Percentiles rank a stretch among this genome's conserved stretches.
Evolutionary conservation across 2,113 vertebrate species (phyloP).

Genomic region (Dolichotis patagonum): DNA sequence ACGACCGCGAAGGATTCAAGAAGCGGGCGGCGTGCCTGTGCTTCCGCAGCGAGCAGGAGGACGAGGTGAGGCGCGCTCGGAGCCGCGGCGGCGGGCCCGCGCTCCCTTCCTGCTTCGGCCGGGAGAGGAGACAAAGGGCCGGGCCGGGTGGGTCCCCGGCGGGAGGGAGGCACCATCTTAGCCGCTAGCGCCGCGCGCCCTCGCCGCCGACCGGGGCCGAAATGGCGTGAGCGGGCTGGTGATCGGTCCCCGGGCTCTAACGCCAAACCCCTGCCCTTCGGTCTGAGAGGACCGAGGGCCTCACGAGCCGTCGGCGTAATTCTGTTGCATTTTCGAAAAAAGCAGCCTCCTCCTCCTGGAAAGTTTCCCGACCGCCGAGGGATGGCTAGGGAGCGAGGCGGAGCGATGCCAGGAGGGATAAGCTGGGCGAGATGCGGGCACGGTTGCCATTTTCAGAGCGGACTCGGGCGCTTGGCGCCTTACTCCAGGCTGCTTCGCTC

Average conservation of each 20-base stretch:
- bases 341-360: background rate
- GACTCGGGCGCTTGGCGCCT: background rate
- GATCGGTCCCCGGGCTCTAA: background rate
- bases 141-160: background rate
- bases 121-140: conserved; percentile 70
- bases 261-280: background rate
- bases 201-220: background rate
- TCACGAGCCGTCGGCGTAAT: background rate
- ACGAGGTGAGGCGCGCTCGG: conserved; percentile 89
- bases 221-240: conserved; percentile 52
- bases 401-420: background rate
- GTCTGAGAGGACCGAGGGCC: background rate
- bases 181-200: background rate
- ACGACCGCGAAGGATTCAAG: conserved; percentile 97
- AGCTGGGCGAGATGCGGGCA: background rate
- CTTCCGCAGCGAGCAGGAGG: conserved; percentile 94
- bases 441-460: conserved; percentile 35
- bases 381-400: background rate
- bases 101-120: background rate
- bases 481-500: background rate
- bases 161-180: conserved; percentile 65
- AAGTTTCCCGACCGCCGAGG: conserved; percentile 43
- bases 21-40: conserved; percentile 96
- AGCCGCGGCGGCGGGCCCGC: background rate
- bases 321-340: background rate